phyloP scores from a whole-genome alignment of 2,113 vertebrate species.

The Chionis minor region DNA sequence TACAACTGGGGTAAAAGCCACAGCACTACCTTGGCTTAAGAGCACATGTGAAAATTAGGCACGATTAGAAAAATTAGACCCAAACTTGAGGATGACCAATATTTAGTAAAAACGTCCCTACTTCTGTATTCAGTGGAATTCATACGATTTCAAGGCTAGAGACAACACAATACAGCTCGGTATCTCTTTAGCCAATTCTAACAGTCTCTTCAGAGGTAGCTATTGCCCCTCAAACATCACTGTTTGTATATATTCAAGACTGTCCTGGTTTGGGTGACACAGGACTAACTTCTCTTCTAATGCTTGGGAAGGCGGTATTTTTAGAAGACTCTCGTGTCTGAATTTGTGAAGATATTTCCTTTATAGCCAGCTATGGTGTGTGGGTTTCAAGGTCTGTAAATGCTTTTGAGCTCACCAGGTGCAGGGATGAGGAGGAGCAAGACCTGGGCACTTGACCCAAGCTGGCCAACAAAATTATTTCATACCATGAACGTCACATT shows the following conservation, averaged over 20 bases:
- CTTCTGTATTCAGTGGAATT: not conserved
- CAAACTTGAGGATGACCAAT: not conserved
- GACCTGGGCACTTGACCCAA: too few relatives aligned
- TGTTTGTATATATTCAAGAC: not conserved
- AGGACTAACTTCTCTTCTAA: too few relatives aligned
- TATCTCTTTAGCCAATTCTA: not conserved
- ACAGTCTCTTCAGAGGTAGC: not conserved
- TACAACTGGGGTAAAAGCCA: not conserved
- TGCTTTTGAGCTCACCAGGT: too few relatives aligned
- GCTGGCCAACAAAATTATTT: too few relatives aligned
- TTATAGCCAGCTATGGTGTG: too few relatives aligned
- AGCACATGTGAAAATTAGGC: accelerated
- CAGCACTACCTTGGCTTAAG: not conserved
- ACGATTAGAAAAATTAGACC: not conserved
- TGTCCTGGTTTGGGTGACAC: too few relatives aligned
- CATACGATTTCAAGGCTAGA: not conserved
- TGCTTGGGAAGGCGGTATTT: too few relatives aligned
- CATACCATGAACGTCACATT: too few relatives aligned
- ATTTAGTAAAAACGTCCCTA: not conserved
- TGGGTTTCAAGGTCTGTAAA: too few relatives aligned
- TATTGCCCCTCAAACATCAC: not conserved
- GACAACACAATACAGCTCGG: not conserved
- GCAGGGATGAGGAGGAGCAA: too few relatives aligned
- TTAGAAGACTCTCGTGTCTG: too few relatives aligned
- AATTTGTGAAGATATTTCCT: too few relatives aligned